These are phyloP conservation scores for Nettapus auritus DNA, from an alignment of 2,113 vertebrate species.

Conservation along the genomic window DNA sequence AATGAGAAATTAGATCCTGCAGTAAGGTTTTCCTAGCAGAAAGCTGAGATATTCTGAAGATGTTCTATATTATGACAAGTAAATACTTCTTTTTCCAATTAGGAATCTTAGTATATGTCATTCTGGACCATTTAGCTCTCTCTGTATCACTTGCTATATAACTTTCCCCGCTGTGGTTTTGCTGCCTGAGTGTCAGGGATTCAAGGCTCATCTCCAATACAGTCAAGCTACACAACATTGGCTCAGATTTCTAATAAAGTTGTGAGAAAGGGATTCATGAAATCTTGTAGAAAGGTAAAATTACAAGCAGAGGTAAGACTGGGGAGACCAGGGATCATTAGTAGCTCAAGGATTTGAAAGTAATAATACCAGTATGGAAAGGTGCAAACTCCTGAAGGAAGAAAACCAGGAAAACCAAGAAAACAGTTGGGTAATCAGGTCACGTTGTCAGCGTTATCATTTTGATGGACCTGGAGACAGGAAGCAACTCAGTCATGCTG, in stretches of 20 bases:
- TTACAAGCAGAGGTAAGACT: not conserved
- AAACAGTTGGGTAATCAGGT: not conserved
- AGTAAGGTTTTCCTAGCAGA: not conserved
- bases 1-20: not conserved
- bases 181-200: not conserved
- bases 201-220: not conserved
- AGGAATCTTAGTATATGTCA: not conserved
- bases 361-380: not conserved
- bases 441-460: not conserved
- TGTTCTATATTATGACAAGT: not conserved
- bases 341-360: not conserved
- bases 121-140: not conserved
- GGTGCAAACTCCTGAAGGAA: not conserved
- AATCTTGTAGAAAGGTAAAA: not conserved
- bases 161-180: not conserved
- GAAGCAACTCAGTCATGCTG: not conserved
- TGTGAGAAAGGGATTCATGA: not conserved
- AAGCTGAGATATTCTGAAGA: not conserved
- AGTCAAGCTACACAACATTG: not conserved
- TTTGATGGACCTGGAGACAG: not conserved
- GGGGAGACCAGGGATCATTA: not conserved
- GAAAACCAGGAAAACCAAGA: not conserved
- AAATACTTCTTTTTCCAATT: not conserved
- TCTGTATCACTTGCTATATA: not conserved
- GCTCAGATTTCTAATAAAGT: not conserved